Percentiles rank a stretch among this genome's conserved stretches.
phyloP scores from a whole-genome alignment of 30 jellyfish, hydroid and myxozoan genomes.

The Aurelia aurita complex sp. Pacific region DNA sequence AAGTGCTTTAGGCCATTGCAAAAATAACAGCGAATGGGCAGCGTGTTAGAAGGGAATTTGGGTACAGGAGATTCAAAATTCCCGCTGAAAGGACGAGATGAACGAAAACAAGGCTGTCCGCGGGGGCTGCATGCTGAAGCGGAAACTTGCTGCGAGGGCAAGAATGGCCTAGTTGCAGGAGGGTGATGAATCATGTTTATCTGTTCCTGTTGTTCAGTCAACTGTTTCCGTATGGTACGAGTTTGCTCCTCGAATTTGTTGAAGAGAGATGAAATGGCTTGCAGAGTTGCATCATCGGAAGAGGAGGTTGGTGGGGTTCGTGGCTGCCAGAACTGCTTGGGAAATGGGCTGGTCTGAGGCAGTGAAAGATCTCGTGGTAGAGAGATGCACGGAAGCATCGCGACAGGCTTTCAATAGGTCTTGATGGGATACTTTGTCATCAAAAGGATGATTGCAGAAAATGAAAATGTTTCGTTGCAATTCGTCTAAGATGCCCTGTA shows the following conservation, averaged over 20 bases:
- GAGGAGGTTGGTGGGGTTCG: constrained; percentile 16
- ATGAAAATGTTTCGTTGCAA: constrained; percentile 32
- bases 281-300: constrained; percentile 17
- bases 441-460: constrained; percentile 21
- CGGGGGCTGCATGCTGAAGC: neutral
- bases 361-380: constrained; percentile 3
- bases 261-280: constrained; percentile 26
- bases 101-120: neutral
- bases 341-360: constrained; percentile 6
- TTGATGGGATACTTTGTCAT: constrained; percentile 29
- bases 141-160: too few species aligned
- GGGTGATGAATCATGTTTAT: neutral
- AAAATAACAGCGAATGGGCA: constrained; percentile 8
- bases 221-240: neutral
- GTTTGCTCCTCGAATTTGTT: constrained; percentile 41
- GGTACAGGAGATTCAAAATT: too few species aligned
- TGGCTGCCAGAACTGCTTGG: constrained; percentile 16
- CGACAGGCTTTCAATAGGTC: constrained; percentile 34
- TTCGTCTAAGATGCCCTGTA: constrained; percentile 15
- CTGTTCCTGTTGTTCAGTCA: constrained; percentile 39
- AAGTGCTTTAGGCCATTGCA: constrained; percentile 17
- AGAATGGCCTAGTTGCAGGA: too few species aligned
- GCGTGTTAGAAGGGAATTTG: neutral
- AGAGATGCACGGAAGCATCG: constrained; percentile 32
- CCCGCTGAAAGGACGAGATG: too few species aligned